Percentiles rank a stretch among this genome's conserved stretches.
Conservation (phyloP, 2,113 vertebrate species). For the Amia ocellicauda region DNA sequence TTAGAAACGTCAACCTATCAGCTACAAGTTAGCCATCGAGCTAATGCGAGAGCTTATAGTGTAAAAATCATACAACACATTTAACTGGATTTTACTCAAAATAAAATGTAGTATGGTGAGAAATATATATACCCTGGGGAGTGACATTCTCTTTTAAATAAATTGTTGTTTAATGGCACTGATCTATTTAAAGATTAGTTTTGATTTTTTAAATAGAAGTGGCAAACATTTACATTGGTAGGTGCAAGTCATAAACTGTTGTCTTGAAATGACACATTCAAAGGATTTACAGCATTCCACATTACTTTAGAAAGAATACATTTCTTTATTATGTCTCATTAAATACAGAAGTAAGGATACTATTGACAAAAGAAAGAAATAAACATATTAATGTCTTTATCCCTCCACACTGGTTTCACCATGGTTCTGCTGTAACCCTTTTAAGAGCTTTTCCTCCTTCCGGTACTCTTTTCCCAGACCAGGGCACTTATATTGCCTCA, state of each 20-base stretch:
- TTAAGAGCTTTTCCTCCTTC: background rate
- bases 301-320: background rate
- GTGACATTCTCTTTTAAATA: too few relatives aligned
- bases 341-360: conserved; percentile 4
- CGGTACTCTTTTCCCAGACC: background rate
- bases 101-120: too few relatives aligned
- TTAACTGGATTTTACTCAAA: too few relatives aligned
- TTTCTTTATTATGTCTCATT: conserved; percentile 6
- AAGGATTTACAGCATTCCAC: background rate
- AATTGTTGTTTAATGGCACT: too few relatives aligned
- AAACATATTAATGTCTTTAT: background rate
- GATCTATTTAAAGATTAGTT: too few relatives aligned
- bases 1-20: background rate
- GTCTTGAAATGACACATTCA: background rate
- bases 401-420: background rate
- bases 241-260: too few relatives aligned
- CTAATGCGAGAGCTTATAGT: background rate
- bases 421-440: conserved; percentile 13
- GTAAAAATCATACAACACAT: too few relatives aligned
- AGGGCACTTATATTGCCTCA: conserved; percentile 37
- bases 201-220: background rate
- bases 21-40: background rate
- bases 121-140: too few relatives aligned
- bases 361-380: background rate
- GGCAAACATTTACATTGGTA: too few relatives aligned